Evolutionary conservation across 2,113 vertebrate genomes (phyloP).

Genomic region (Chunga burmeisteri): DNA sequence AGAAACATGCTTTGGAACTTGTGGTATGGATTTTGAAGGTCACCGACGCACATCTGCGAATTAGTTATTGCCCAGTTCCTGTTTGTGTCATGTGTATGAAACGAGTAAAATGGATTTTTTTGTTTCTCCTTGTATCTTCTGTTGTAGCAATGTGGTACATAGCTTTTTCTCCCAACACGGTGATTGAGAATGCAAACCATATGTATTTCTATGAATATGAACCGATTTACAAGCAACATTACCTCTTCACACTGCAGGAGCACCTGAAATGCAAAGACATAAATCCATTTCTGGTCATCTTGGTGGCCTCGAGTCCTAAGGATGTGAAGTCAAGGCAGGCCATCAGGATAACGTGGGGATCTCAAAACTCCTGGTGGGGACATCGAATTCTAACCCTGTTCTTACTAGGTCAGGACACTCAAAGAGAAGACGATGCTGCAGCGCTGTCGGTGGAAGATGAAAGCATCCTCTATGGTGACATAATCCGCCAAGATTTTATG

Average conservation of each 20-base stretch:
- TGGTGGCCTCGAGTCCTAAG: constrained; percentile 64
- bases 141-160: constrained; percentile 14
- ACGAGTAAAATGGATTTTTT: constrained; percentile 39
- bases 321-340: constrained; percentile 64
- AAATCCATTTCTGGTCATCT: constrained; percentile 68
- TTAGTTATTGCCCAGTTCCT: not conserved
- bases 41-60: not conserved
- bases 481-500: constrained; percentile 70
- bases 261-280: constrained; percentile 14
- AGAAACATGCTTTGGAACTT: not conserved
- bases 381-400: constrained; percentile 65
- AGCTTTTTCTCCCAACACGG: not conserved
- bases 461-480: constrained; percentile 68
- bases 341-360: constrained; percentile 66
- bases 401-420: constrained; percentile 49
- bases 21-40: not conserved
- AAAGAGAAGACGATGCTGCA: not conserved
- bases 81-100: not conserved
- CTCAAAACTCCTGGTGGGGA: constrained; percentile 62
- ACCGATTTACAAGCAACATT: constrained; percentile 45
- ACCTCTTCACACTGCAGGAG: constrained; percentile 45
- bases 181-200: not conserved
- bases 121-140: constrained; percentile 27
- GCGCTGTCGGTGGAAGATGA: constrained; percentile 65
- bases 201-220: constrained; percentile 70